phyloP scores from a whole-genome alignment of 1,140 invertebrate genomes.

The Heterodera carotae region DNA sequence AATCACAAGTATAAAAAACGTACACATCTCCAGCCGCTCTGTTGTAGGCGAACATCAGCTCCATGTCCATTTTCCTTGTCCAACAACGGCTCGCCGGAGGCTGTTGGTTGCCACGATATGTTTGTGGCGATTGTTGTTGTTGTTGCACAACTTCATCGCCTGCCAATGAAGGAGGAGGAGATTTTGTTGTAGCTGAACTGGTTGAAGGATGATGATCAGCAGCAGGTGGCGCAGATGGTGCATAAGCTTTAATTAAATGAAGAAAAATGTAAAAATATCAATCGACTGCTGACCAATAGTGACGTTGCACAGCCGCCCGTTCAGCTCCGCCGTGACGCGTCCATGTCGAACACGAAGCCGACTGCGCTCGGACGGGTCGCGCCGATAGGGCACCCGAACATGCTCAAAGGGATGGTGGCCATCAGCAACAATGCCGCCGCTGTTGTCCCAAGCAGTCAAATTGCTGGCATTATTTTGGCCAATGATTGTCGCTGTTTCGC shows the following conservation, averaged over 20 bases:
- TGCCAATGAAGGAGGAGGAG: too few relatives aligned
- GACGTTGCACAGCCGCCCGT: slow-evolving; percentile 14
- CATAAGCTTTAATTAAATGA: background rate
- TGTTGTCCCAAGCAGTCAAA: background rate
- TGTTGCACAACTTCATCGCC: too few relatives aligned
- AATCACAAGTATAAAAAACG: background rate
- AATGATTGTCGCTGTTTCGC: background rate
- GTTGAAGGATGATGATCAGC: background rate
- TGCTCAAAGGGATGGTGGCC: background rate
- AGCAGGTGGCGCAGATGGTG: background rate
- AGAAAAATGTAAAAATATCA: background rate
- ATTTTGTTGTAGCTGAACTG: background rate
- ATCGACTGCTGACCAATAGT: background rate
- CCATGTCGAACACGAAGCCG: slow-evolving; percentile 27
- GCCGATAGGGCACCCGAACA: slow-evolving; percentile 17
- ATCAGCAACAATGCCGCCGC: background rate
- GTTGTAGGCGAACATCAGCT: background rate
- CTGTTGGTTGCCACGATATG: background rate
- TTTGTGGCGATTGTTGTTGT: too few relatives aligned
- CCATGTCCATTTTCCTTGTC: background rate
- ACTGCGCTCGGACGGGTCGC: slow-evolving; percentile 29
- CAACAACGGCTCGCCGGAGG: background rate
- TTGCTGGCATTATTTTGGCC: too few relatives aligned
- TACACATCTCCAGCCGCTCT: background rate
- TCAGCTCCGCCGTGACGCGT: slow-evolving; percentile 24